Evolutionary conservation across 2,113 vertebrate genomes (phyloP).

Genomic region (Mesembrinibis cayennensis): DNA sequence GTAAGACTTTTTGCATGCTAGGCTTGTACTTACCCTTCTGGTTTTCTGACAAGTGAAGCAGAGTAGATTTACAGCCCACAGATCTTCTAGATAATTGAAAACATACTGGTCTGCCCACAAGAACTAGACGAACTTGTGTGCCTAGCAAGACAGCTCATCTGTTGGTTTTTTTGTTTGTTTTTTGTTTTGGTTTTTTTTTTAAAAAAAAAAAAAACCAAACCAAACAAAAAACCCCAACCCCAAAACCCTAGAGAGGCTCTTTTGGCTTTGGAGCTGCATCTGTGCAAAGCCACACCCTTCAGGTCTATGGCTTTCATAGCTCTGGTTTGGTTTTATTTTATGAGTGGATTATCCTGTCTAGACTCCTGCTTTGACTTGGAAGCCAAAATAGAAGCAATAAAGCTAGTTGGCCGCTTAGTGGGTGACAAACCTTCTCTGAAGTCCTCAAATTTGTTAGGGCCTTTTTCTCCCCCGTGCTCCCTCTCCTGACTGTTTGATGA

Average conservation of each 20-base stretch:
- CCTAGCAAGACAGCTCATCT: neutral
- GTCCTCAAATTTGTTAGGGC: conserved; percentile 8
- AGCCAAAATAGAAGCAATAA: conserved; percentile 39
- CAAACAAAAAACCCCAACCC: neutral
- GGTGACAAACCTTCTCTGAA: conserved; percentile 43
- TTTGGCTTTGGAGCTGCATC: neutral
- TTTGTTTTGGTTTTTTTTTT: no score
- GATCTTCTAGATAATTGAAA: conserved; percentile 16
- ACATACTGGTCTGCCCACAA: neutral
- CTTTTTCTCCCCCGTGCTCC: neutral
- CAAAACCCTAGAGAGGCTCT: neutral
- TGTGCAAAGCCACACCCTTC: neutral
- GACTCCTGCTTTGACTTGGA: conserved; percentile 43
- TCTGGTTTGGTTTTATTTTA: conserved; percentile 46
- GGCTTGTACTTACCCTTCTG: neutral
- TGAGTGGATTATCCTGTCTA: conserved; percentile 61
- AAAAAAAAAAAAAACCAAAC: neutral
- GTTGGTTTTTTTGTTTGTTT: no score
- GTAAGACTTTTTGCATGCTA: neutral
- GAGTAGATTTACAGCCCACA: neutral
- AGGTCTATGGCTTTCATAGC: neutral
- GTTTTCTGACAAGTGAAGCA: neutral
- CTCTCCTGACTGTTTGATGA: neutral
- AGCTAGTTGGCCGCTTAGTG: neutral
- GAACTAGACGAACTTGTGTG: neutral